Evolutionary conservation across 2,113 vertebrate genomes (phyloP).

Genomic region (Puffinus mauretanicus): DNA sequence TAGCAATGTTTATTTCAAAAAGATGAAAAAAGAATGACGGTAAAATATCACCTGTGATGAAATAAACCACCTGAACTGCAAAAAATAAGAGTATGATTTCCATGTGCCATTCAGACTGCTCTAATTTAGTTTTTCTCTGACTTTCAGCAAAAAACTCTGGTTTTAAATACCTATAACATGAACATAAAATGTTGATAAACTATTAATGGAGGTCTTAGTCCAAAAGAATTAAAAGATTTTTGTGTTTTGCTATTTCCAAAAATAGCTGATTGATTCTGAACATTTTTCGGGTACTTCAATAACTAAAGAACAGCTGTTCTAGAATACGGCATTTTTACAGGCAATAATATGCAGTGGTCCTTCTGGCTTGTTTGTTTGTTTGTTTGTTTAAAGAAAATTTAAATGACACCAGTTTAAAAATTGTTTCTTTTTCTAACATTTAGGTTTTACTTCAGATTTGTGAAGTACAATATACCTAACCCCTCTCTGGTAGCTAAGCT

Average conservation of each 20-base stretch:
- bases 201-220: background rate
- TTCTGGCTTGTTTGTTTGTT: background rate
- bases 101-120: background rate
- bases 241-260: background rate
- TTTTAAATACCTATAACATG: background rate
- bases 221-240: background rate
- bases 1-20: background rate
- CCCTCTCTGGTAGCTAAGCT: background rate
- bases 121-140: background rate
- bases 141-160: background rate
- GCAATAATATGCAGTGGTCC: background rate
- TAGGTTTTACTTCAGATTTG: background rate
- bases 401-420: background rate
- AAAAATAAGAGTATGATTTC: background rate
- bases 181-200: background rate
- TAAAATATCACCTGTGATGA: background rate
- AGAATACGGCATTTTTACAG: background rate
- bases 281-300: background rate
- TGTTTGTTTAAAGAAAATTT: background rate
- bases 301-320: background rate
- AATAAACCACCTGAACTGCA: background rate
- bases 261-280: background rate
- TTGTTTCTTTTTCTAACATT: background rate
- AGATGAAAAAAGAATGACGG: background rate
- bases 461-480: background rate